Evolutionary conservation across 2,797 vertebrate species (phyloP).

Genomic region (Poliocrania exsul): DNA sequence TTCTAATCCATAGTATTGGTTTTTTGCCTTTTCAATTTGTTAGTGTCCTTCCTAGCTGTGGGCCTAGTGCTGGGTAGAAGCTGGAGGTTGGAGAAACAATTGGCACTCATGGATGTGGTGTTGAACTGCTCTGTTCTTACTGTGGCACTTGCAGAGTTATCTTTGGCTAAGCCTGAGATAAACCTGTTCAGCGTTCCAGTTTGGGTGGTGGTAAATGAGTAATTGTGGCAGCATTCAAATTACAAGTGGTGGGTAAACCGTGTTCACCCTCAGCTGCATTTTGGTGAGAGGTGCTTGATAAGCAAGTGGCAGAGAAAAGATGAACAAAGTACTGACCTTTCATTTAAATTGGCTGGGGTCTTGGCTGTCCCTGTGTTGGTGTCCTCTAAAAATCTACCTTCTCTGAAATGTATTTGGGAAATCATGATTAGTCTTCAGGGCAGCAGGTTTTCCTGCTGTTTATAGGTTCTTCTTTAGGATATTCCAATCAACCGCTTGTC

Average conservation of each 20-base stretch:
- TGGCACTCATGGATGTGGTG: neutral
- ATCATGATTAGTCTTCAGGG: neutral
- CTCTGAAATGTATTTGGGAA: neutral
- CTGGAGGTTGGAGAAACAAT: neutral
- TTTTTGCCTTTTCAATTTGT: slow-evolving; percentile 45
- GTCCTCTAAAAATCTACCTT: neutral
- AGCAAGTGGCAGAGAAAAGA: neutral
- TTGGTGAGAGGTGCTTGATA: neutral
- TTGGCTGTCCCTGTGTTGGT: neutral
- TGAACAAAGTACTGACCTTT: neutral
- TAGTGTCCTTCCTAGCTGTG: slow-evolving; percentile 29
- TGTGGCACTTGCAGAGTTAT: neutral
- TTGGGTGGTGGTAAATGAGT: neutral
- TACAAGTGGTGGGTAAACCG: neutral
- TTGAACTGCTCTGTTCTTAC: neutral
- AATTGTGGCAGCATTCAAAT: neutral
- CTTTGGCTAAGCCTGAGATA: neutral
- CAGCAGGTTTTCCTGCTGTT: neutral
- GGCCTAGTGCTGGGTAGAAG: neutral
- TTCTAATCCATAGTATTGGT: slow-evolving; percentile 42
- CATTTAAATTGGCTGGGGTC: neutral
- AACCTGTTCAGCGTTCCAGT: neutral
- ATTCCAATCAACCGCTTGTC: neutral
- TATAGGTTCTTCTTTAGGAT: neutral
- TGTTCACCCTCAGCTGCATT: neutral